phyloP scores from a whole-genome alignment of 2,797 vertebrate species.

The Sebastes jordani region DNA sequence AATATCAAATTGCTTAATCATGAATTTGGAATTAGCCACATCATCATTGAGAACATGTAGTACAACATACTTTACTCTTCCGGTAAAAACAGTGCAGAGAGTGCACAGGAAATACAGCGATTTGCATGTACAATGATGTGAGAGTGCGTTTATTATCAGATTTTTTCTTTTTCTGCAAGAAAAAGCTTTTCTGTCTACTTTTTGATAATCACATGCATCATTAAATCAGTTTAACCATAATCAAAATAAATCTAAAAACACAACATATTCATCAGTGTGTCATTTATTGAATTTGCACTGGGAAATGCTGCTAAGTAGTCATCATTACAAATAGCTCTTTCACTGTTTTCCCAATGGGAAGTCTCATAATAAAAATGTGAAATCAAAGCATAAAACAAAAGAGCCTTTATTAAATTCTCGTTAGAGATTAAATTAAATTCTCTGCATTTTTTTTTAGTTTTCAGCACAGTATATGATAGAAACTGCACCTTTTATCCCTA shows the following conservation, averaged over 20 bases:
- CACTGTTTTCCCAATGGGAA: too few species aligned
- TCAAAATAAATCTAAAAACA: neutral
- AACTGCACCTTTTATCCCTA: too few species aligned
- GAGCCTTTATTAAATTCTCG: too few species aligned
- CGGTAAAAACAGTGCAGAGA: neutral
- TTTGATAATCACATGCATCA: neutral
- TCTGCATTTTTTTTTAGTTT: fast-evolving
- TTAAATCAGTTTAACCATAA: neutral
- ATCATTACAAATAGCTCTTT: too few species aligned
- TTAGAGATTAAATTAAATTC: too few species aligned
- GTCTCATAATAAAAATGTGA: too few species aligned
- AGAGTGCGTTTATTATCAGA: neutral
- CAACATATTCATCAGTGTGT: too few species aligned
- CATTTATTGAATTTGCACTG: neutral
- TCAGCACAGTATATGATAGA: too few species aligned
- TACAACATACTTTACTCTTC: neutral
- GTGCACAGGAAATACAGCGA: neutral
- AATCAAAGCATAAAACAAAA: too few species aligned
- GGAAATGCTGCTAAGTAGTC: neutral
- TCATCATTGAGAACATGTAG: too few species aligned
- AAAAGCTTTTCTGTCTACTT: neutral
- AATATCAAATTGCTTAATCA: neutral
- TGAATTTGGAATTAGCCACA: neutral
- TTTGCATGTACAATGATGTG: neutral
- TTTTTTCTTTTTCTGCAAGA: neutral